Base-by-base conservation (phyloP, 2,797 vertebrate species). In the Botia kubotai region DNA sequence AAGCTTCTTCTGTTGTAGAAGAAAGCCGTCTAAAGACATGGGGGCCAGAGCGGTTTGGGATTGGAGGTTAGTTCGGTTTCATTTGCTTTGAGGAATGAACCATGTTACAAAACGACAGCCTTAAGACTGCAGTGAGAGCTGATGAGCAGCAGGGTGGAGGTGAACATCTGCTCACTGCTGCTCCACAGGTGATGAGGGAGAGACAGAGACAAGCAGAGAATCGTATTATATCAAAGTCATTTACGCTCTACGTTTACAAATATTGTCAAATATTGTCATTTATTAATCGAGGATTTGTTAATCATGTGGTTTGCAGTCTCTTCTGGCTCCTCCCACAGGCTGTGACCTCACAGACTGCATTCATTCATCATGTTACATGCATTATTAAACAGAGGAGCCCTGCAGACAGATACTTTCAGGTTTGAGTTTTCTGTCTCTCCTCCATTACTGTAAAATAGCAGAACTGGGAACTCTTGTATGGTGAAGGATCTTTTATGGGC, bases 61-160 rank as follows among this genome's bases (percentile, higher is more conserved):
- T 73, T 69, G 43, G 17, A 70, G 55, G 39, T 50, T 50, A 63
- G 19, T 23, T 23, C 29, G 6, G 50, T 67, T 78, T 68, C 53
- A 52, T 83, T 79, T 79, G 69, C 55, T 76, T 29, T 69, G 36
- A 76, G 76, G 75, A 79, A 58, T 57, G 58, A 63, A 77, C 13
- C 19, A 33, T 63, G 53, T 71, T 21, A 39, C 33, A 48, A 63
- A 75, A 67, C 23, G 21, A 33, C 52, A 73, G 58, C 29, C 57
- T 78, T 67, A 68, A 43, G 60, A 17, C 58, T 52, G 52, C 36
- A 14, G 48, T 14, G 63, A 36, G 66, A 33, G 55, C 67, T 68
- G 60, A n/a, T 62, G 29, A 75, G 52, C 48, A 48, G 5, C 26
- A 1, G 60, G 43, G 68, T 52, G 36, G 46, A 57, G 73, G 58